Conservation (phyloP, 2,113 vertebrate genomes). For the Haemorhous mexicanus region DNA sequence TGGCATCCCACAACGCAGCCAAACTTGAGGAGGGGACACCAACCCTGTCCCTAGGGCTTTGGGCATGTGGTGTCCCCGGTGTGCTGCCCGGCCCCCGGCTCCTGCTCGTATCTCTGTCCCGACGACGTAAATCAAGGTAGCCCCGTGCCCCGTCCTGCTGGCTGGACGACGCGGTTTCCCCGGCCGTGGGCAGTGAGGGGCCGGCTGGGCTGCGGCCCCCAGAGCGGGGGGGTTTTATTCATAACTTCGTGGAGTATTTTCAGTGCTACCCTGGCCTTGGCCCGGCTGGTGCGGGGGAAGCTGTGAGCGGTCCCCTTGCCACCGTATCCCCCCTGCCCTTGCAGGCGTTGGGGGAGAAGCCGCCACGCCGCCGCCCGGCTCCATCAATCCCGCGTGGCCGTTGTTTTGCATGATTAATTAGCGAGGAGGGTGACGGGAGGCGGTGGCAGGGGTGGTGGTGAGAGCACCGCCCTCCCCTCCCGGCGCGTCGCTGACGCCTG, state of each 20-base stretch:
- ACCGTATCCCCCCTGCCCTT: background rate
- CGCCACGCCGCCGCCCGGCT: conserved; percentile 3
- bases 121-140: background rate
- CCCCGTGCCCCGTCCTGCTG: conserved; percentile 17
- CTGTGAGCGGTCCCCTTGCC: background rate
- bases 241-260: background rate
- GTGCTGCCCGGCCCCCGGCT: background rate
- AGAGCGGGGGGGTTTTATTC: background rate
- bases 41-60: accelerated
- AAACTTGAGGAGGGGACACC: background rate
- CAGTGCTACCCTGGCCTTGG: background rate
- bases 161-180: background rate
- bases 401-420: conserved; percentile 71
- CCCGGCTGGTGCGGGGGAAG: background rate
- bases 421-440: conserved; percentile 45
- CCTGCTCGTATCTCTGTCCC: background rate
- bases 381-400: conserved; percentile 32
- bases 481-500: conserved; percentile 28
- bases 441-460: background rate
- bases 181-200: background rate
- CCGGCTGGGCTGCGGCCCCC: background rate
- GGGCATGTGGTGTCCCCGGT: background rate
- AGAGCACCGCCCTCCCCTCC: conserved; percentile 30
- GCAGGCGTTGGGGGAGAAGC: background rate
- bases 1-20: background rate